Percentiles rank a stretch among this genome's conserved stretches.
These are phyloP conservation scores for Atherinomorus stipes DNA, from an alignment of 2,113 vertebrate genomes.

Conservation along the genomic window DNA sequence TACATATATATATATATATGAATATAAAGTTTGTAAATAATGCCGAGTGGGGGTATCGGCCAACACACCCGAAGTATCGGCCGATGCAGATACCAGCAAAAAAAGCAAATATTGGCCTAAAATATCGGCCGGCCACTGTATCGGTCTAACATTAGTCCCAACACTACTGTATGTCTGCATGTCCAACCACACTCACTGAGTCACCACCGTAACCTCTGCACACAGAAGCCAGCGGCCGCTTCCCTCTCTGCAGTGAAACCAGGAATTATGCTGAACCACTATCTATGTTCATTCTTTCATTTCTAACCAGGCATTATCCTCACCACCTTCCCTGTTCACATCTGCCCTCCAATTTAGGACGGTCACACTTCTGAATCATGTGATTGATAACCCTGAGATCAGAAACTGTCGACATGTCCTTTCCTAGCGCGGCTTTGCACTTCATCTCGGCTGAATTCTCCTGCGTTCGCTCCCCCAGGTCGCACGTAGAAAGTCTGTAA, in stretches of 20 bases:
- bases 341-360: constrained; percentile 66
- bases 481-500: constrained; percentile 67
- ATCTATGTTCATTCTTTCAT: constrained; percentile 62
- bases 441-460: constrained; percentile 39
- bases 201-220: constrained; percentile 50
- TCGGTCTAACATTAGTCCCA: too few species aligned
- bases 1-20: too few species aligned
- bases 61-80: too few species aligned
- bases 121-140: too few species aligned
- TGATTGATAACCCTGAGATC: constrained; percentile 62
- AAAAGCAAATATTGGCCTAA: too few species aligned
- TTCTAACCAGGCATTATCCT: constrained; percentile 60
- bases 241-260: constrained; percentile 64
- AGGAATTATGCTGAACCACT: constrained; percentile 66
- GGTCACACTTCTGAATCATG: constrained; percentile 57
- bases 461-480: constrained; percentile 52
- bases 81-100: too few species aligned
- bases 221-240: constrained; percentile 75
- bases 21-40: too few species aligned
- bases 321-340: constrained; percentile 64
- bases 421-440: constrained; percentile 15
- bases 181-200: constrained; percentile 54
- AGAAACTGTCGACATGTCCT: constrained; percentile 39
- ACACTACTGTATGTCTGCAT: constrained; percentile 40
- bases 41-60: too few species aligned